Evolutionary conservation across 2,888 invertebrate species (phyloP).

Genomic region (Pasiphila rectangulata): DNA sequence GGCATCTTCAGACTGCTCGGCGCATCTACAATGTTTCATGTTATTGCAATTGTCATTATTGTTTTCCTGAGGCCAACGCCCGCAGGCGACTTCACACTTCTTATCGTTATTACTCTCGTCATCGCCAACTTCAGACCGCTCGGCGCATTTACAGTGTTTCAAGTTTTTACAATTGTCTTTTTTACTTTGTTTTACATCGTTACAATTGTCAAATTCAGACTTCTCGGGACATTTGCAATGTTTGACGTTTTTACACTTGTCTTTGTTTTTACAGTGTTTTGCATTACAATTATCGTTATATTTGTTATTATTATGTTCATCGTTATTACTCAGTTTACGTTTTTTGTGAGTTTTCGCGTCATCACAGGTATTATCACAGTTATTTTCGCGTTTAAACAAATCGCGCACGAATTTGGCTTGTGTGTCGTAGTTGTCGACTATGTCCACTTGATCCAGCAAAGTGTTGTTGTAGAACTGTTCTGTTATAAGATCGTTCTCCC

Average conservation of each 20-base stretch:
- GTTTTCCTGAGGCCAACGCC: no score
- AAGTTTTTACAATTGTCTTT: background rate
- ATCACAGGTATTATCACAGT: slow-evolving; percentile 22
- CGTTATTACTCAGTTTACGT: no score
- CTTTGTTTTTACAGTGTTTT: no score
- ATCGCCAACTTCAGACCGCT: background rate
- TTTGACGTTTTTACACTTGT: no score
- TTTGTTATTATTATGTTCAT: slow-evolving; percentile 16
- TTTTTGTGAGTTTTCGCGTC: no score
- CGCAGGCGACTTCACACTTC: slow-evolving; percentile 30
- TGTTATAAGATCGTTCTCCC: slow-evolving; percentile 57
- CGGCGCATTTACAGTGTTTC: no score
- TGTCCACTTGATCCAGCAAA: slow-evolving; percentile 46
- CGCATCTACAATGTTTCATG: slow-evolving; percentile 26
- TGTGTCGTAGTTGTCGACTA: slow-evolving; percentile 56
- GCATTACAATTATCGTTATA: slow-evolving; percentile 29
- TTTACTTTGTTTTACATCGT: background rate
- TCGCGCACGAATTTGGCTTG: slow-evolving; percentile 67
- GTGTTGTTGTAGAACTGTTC: slow-evolving; percentile 67
- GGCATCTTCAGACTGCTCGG: slow-evolving; percentile 18
- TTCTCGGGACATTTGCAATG: no score
- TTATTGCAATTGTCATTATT: background rate
- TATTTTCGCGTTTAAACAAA: slow-evolving; percentile 48
- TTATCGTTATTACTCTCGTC: slow-evolving; percentile 10
- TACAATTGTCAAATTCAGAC: no score